Percentiles rank a stretch among this genome's conserved stretches.
Evolutionary conservation across 2,888 invertebrate genomes (phyloP).

Genomic region (Bimastos eiseni): DNA sequence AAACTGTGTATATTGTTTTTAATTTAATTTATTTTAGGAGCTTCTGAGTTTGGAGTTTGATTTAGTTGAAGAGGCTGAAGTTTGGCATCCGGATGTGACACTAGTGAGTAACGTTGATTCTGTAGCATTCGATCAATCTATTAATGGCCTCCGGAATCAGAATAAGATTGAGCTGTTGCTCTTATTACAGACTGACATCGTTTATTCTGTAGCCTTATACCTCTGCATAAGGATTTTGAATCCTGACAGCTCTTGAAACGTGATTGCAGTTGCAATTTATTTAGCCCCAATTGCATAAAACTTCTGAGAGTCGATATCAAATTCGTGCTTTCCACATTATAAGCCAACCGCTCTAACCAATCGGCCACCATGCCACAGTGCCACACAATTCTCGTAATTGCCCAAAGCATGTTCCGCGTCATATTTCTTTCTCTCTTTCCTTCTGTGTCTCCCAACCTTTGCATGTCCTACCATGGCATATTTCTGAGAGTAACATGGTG

Average conservation of each 20-base stretch:
- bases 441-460: no score
- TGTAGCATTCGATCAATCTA: neutral
- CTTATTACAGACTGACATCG: neutral
- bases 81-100: slow-evolving; percentile 64
- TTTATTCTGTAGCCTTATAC: neutral
- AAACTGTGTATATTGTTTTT: neutral
- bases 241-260: neutral
- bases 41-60: slow-evolving; percentile 63
- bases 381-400: no score
- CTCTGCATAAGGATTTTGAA: neutral
- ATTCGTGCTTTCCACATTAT: no score
- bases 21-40: slow-evolving; percentile 47
- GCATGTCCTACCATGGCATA: neutral
- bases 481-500: no score
- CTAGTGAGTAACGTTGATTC: slow-evolving; percentile 52
- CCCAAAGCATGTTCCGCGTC: no score
- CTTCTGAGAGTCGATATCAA: neutral
- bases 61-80: slow-evolving; percentile 57
- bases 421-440: no score
- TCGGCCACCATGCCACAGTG: no score
- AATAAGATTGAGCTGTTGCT: neutral
- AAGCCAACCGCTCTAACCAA: no score
- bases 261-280: neutral
- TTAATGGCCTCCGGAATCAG: neutral
- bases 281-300: neutral